Percentiles rank a stretch among this genome's conserved stretches.
These are phyloP conservation scores for Lithophane leautieri DNA, from an alignment of 2,888 invertebrate genomes.

Conservation along the genomic window DNA sequence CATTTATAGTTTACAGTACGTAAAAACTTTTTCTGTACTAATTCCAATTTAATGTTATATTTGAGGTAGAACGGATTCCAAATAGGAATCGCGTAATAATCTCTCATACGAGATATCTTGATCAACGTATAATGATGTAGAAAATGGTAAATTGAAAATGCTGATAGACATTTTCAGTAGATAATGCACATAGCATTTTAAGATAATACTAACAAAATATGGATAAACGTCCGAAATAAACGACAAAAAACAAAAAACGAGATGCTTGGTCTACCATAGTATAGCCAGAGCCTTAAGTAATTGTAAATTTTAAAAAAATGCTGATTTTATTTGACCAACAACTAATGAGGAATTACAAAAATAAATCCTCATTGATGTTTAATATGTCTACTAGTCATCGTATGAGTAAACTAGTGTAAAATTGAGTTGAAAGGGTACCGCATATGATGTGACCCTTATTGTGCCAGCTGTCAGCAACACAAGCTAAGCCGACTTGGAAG, in stretches of 20 bases:
- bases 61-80: too few relatives aligned
- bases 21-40: too few relatives aligned
- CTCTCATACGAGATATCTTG: neutral
- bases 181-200: neutral
- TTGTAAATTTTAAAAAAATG: neutral
- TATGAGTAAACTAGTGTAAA: neutral
- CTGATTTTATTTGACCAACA: neutral
- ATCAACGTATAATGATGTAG: neutral
- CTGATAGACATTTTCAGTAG: neutral
- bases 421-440: neutral
- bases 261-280: neutral
- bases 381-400: neutral
- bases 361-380: too few relatives aligned
- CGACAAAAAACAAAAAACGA: neutral
- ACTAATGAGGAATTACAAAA: neutral
- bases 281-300: neutral
- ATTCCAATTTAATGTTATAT: too few relatives aligned
- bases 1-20: too few relatives aligned
- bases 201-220: too few relatives aligned
- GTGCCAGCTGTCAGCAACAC: slow-evolving; percentile 1
- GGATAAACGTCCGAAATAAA: too few relatives aligned
- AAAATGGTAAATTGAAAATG: neutral
- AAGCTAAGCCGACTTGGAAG: neutral
- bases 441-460: neutral
- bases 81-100: too few relatives aligned